Conservation (phyloP, 2,888 invertebrate genomes). For the Shargacucullia verbasci region DNA sequence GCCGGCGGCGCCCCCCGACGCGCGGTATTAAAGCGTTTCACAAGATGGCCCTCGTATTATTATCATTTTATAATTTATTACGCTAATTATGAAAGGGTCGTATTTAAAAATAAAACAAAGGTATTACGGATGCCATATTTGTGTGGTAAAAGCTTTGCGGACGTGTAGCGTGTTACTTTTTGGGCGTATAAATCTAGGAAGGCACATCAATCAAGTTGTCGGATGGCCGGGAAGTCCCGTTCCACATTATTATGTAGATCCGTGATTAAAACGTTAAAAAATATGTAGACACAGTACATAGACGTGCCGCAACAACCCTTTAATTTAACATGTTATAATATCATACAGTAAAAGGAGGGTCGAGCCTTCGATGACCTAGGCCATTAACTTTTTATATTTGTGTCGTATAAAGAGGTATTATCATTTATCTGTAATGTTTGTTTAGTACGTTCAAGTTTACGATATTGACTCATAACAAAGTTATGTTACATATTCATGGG, state of each 20-base stretch:
- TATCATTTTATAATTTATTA: conserved; percentile 89
- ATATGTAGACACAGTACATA: conserved; percentile 82
- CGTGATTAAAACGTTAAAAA: conserved; percentile 84
- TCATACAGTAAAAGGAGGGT: conserved; percentile 55
- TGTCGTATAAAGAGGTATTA: conserved; percentile 35
- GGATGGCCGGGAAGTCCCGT: conserved; percentile 85
- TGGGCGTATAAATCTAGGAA: conserved; percentile 86
- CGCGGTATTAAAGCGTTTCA: conserved; percentile 82
- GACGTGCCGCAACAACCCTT: conserved; percentile 76
- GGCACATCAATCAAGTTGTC: conserved; percentile 88
- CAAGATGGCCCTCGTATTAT: conserved; percentile 86
- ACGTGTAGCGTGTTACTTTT: conserved; percentile 84
- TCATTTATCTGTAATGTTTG: conserved; percentile 44
- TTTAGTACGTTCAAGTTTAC: conserved; percentile 46
- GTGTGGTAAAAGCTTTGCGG: conserved; percentile 80
- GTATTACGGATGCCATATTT: conserved; percentile 81
- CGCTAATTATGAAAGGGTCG: conserved; percentile 87
- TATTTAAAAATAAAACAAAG: conserved; percentile 88
- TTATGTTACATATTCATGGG: conserved; percentile 73
- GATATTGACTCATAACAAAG: conserved; percentile 59
- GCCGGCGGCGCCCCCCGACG: conserved; percentile 84
- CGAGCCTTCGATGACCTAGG: conserved; percentile 45
- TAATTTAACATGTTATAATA: conserved; percentile 65
- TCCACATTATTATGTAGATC: conserved; percentile 86
- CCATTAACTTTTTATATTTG: conserved; percentile 45